These are phyloP conservation scores for Solen grandis DNA, from an alignment of 1,140 invertebrate species.

Conservation along the genomic window DNA sequence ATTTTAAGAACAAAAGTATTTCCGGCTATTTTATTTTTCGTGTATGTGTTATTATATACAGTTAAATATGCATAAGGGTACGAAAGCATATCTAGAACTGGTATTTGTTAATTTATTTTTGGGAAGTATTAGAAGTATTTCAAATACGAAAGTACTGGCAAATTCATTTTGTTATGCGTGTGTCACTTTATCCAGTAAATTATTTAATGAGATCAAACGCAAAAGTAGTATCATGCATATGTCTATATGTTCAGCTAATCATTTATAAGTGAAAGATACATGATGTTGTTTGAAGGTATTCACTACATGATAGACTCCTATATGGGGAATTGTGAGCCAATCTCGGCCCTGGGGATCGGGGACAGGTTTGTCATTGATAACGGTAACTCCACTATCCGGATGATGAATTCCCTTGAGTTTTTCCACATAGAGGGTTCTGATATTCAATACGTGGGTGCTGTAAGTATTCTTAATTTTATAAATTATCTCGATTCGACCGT, in stretches of 20 bases:
- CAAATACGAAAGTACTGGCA: not conserved
- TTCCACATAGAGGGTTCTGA: slow-evolving; percentile 29
- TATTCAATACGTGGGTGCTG: slow-evolving; percentile 43
- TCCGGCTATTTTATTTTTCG: too few relatives aligned
- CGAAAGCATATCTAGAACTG: too few relatives aligned
- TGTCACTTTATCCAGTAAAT: not conserved
- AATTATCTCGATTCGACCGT: too few relatives aligned
- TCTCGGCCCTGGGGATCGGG: not conserved
- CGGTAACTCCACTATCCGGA: slow-evolving; percentile 18
- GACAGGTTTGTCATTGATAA: slow-evolving; percentile 28
- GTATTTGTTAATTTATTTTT: not conserved
- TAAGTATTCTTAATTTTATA: too few relatives aligned
- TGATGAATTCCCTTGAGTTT: slow-evolving; percentile 34
- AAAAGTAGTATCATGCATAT: not conserved
- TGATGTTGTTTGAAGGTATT: slow-evolving; percentile 31
- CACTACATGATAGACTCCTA: slow-evolving; percentile 45
- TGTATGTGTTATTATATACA: too few relatives aligned
- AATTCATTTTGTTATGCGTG: not conserved
- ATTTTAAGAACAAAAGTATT: too few relatives aligned
- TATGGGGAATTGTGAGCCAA: slow-evolving; percentile 45
- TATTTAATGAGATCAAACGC: not conserved
- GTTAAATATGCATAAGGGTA: too few relatives aligned
- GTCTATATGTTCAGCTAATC: too few relatives aligned
- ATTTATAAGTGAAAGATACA: not conserved
- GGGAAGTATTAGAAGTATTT: not conserved